Conservation (phyloP, 2,113 vertebrate genomes). For the Perccottus glenii region DNA sequence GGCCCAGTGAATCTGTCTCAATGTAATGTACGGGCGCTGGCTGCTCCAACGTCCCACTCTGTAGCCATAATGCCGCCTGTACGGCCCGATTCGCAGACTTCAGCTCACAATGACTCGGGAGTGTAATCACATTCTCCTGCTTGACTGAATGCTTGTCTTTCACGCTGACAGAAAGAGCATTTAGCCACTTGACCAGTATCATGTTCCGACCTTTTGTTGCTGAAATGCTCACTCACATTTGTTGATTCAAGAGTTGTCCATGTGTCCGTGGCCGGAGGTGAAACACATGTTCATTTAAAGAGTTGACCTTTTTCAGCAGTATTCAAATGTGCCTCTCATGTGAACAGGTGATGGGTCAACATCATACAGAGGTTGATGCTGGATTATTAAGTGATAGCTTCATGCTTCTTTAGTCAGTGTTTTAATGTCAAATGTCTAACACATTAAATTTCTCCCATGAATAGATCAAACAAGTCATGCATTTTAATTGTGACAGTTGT, state of each 20-base stretch:
- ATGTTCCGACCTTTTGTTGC: slow-evolving; percentile 47
- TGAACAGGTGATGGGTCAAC: slow-evolving; percentile 28
- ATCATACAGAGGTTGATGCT: slow-evolving; percentile 15
- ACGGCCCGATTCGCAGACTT: slow-evolving; percentile 42
- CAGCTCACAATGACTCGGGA: slow-evolving; percentile 21
- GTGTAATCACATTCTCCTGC: slow-evolving; percentile 56
- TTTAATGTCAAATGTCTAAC: neutral
- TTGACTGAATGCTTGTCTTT: slow-evolving; percentile 59
- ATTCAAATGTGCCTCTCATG: slow-evolving; percentile 27
- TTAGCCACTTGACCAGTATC: slow-evolving; percentile 39
- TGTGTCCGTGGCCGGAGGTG: slow-evolving; percentile 55
- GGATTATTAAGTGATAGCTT: slow-evolving; percentile 27
- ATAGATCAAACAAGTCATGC: no score
- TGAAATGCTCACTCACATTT: slow-evolving; percentile 31
- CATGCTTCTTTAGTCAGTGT: neutral
- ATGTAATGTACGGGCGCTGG: slow-evolving; percentile 43
- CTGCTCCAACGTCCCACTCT: slow-evolving; percentile 29
- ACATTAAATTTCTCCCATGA: no score
- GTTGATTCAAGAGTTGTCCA: slow-evolving; percentile 57
- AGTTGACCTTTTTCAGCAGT: slow-evolving; percentile 64
- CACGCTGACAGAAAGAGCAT: slow-evolving; percentile 27
- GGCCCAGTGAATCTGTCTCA: slow-evolving; percentile 52
- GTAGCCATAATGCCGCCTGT: slow-evolving; percentile 32
- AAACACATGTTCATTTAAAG: slow-evolving; percentile 63
- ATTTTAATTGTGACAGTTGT: no score